Conservation (phyloP, 2,888 invertebrate species). For the Plebejus melissa region DNA sequence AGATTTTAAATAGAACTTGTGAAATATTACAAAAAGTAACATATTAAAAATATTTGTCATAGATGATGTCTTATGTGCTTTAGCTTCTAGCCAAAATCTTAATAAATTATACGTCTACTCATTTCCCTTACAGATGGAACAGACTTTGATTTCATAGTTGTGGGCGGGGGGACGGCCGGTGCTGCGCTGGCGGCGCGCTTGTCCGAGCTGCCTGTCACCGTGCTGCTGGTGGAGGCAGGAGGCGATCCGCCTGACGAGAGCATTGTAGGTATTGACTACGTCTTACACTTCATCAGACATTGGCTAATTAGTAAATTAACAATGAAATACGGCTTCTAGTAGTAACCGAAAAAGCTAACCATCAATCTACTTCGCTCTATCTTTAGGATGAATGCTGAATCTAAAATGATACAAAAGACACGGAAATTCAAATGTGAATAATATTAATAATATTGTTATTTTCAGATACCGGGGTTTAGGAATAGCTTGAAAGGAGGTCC, state of each 20-base stretch:
- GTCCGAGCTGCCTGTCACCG: slow-evolving; percentile 43
- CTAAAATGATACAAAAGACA: not conserved
- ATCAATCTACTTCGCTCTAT: not conserved
- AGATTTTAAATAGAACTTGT: not conserved
- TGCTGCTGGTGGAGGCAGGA: slow-evolving; percentile 65
- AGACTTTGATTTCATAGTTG: slow-evolving; percentile 58
- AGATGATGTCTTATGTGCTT: too few species aligned
- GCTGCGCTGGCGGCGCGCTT: slow-evolving; percentile 57
- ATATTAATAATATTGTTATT: not conserved
- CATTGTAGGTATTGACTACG: slow-evolving; percentile 47
- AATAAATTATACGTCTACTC: not conserved
- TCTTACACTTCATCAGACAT: not conserved
- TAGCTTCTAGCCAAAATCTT: not conserved
- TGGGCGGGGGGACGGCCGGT: slow-evolving; percentile 64
- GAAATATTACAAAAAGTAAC: not conserved
- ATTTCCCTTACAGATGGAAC: slow-evolving; percentile 49
- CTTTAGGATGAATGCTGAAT: not conserved
- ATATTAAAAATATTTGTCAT: too few species aligned
- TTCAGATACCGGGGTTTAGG: slow-evolving; percentile 57
- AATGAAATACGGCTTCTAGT: too few species aligned
- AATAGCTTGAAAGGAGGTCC: slow-evolving; percentile 44
- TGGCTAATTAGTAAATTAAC: too few species aligned
- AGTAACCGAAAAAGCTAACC: too few species aligned
- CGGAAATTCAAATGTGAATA: not conserved
- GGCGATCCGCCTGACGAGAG: slow-evolving; percentile 58